Conservation (phyloP, 2,797 vertebrate species). For the Taeniopygia guttata region DNA sequence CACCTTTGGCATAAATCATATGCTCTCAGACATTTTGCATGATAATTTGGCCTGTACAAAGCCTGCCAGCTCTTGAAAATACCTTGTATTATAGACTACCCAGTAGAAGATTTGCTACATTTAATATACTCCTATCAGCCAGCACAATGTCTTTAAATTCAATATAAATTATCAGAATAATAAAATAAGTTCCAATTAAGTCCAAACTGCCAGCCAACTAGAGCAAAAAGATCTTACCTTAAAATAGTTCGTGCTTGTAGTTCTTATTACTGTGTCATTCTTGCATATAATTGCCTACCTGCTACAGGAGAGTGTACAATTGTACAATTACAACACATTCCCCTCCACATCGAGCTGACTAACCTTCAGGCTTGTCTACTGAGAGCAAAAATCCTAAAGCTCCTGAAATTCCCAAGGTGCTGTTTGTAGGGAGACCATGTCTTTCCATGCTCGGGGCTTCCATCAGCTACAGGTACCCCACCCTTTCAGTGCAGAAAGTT, state of each 20-base stretch:
- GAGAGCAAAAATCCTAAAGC: not conserved
- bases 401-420: not conserved
- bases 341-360: not conserved
- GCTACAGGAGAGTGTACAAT: not conserved
- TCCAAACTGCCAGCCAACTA: not conserved
- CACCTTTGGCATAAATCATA: slow-evolving; percentile 36
- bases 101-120: not conserved
- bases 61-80: slow-evolving; percentile 4
- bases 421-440: not conserved
- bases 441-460: not conserved
- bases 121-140: slow-evolving; percentile 11
- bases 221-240: not conserved
- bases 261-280: not conserved
- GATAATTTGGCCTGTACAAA: slow-evolving; percentile 32
- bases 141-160: not conserved
- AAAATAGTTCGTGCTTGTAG: not conserved
- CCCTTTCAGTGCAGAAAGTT: not conserved
- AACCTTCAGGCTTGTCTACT: not conserved
- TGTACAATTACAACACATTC: not conserved
- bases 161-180: slow-evolving; percentile 9
- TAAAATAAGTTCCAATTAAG: not conserved
- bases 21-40: slow-evolving; percentile 3
- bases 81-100: not conserved
- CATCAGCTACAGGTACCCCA: not conserved
- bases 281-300: not conserved